Evolutionary conservation across 2,797 vertebrate genomes (phyloP).

Genomic region (Huso huso): DNA sequence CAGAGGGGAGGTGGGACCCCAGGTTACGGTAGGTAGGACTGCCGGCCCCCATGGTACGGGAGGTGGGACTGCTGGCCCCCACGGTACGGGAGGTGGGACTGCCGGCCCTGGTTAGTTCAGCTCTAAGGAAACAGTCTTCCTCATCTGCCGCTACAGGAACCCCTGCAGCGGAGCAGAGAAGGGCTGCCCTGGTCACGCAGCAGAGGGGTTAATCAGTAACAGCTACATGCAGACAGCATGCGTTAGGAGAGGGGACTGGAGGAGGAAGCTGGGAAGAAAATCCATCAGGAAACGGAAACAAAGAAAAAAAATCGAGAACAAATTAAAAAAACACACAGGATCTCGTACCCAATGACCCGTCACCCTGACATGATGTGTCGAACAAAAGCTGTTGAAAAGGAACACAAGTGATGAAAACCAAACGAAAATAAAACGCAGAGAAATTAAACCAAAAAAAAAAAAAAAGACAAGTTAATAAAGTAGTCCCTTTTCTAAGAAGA

Average conservation of each 20-base stretch:
- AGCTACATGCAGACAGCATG: constrained; percentile 36
- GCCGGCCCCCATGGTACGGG: too few relatives aligned
- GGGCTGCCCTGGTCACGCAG: constrained; percentile 13
- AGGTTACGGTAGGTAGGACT: too few relatives aligned
- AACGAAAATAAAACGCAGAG: too few relatives aligned
- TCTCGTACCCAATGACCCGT: constrained; percentile 51
- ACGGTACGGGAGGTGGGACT: too few relatives aligned
- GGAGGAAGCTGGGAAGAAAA: neutral
- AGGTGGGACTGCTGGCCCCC: too few relatives aligned
- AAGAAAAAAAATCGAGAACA: constrained; percentile 17
- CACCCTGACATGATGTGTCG: constrained; percentile 90
- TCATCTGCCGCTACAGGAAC: constrained; percentile 11
- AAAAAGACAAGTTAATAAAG: too few relatives aligned
- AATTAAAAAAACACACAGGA: constrained; percentile 28
- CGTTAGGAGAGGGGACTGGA: constrained; percentile 17
- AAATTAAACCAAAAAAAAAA: too few relatives aligned
- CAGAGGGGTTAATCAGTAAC: constrained; percentile 15
- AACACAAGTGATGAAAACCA: constrained; percentile 54
- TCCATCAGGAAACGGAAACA: constrained; percentile 6
- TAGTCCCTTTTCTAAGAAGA: too few relatives aligned
- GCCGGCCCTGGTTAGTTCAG: too few relatives aligned
- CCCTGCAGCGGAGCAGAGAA: constrained; percentile 6
- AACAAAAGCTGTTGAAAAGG: constrained; percentile 81
- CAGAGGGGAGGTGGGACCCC: too few relatives aligned
- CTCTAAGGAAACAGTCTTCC: neutral